phyloP scores from a whole-genome alignment of 2,888 invertebrate genomes.

The Tortrix viridana region DNA sequence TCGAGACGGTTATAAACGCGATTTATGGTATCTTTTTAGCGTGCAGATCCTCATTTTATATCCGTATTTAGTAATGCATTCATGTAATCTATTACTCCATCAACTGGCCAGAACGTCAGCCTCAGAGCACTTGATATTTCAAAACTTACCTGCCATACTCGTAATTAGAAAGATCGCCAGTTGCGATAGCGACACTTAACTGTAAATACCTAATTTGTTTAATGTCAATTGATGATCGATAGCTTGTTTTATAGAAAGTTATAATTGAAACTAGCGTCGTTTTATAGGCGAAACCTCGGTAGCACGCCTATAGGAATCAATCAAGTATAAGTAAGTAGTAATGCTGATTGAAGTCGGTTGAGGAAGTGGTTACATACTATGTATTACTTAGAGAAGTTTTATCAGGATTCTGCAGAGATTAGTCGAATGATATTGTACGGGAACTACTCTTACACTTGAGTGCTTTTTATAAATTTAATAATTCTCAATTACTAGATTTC shows the following conservation, averaged over 20 bases:
- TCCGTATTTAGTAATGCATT: neutral
- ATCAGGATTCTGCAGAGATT: no score
- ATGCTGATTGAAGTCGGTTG: no score
- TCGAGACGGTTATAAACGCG: no score
- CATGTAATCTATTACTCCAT: constrained; percentile 10
- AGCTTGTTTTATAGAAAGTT: constrained; percentile 23
- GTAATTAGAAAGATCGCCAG: constrained; percentile 9
- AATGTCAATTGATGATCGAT: constrained; percentile 13
- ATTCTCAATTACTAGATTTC: no score
- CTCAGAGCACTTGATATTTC: constrained; percentile 21
- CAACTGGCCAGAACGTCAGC: neutral
- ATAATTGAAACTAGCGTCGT: constrained; percentile 18
- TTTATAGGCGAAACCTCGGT: neutral
- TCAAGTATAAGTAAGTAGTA: no score
- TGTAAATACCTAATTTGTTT: constrained; percentile 14
- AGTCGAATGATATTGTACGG: no score
- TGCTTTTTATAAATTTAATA: no score
- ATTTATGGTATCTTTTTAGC: neutral
- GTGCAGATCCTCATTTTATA: no score
- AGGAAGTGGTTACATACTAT: no score
- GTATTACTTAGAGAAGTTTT: no score
- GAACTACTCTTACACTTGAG: no score
- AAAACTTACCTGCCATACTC: constrained; percentile 23
- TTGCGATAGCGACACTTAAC: constrained; percentile 17
- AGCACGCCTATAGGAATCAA: no score